Evolutionary conservation across 2,888 invertebrate genomes (phyloP).

Genomic region (Hetaerina titia): DNA sequence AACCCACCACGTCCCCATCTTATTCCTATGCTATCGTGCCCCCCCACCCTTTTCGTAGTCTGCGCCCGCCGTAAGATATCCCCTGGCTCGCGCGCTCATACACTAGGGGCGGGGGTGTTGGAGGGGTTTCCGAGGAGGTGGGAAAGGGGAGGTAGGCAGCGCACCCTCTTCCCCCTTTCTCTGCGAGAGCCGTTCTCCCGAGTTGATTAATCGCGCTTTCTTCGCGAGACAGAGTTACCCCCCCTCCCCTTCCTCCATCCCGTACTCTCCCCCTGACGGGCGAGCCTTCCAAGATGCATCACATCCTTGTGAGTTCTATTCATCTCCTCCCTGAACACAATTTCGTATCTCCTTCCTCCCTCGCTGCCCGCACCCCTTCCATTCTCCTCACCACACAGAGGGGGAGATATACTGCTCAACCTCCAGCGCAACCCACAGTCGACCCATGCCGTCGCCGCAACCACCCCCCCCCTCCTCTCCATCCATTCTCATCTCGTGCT

Average conservation of each 20-base stretch:
- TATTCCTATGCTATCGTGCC: neutral
- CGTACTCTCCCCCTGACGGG: neutral
- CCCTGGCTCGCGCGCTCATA: neutral
- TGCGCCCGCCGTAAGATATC: neutral
- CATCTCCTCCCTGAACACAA: conserved; percentile 46
- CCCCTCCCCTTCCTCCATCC: too few relatives aligned
- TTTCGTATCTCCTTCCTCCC: conserved; percentile 2
- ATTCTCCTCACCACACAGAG: neutral
- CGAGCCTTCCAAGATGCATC: conserved; percentile 42
- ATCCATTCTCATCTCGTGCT: neutral
- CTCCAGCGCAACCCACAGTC: neutral
- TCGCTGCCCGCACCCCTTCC: neutral
- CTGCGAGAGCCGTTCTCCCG: neutral
- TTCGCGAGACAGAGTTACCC: neutral
- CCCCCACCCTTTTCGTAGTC: neutral
- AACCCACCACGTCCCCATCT: neutral
- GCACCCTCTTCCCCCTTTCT: neutral
- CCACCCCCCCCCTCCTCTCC: neutral
- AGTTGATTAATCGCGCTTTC: conserved; percentile 51
- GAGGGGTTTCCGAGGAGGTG: neutral
- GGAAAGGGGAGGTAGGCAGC: neutral
- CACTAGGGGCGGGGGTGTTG: neutral
- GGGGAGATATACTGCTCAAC: neutral
- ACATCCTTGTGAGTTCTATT: conserved; percentile 34
- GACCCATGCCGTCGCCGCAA: neutral